phyloP scores from a whole-genome alignment of 2,888 invertebrate genomes.

The Dasysyrphus tricinctus region DNA sequence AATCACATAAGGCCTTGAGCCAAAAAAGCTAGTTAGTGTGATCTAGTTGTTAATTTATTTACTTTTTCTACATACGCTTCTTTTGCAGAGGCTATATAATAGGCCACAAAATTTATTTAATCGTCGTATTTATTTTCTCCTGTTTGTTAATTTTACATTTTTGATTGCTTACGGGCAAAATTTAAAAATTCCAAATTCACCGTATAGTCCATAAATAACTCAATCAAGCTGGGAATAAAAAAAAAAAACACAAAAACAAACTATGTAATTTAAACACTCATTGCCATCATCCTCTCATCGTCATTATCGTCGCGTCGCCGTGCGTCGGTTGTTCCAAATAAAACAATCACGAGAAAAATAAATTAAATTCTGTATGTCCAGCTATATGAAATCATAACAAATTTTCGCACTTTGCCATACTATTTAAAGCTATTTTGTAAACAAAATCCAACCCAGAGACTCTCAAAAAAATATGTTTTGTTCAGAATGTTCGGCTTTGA shows the following conservation, averaged over 20 bases:
- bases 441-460: not conserved
- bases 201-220: not conserved
- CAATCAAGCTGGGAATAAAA: not conserved
- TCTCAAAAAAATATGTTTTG: not conserved
- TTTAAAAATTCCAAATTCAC: not conserved
- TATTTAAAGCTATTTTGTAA: not conserved
- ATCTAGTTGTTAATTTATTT: too few species aligned
- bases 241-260: not conserved
- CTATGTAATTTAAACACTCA: not conserved
- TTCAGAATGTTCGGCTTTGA: not conserved
- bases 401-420: not conserved
- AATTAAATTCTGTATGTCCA: not conserved
- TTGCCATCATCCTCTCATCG: not conserved
- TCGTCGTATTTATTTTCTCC: too few species aligned
- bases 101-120: too few species aligned
- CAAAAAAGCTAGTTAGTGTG: too few species aligned
- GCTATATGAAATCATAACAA: not conserved
- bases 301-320: not conserved
- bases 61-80: too few species aligned
- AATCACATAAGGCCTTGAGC: too few species aligned
- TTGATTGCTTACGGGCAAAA: not conserved
- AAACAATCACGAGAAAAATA: constrained; percentile 7
- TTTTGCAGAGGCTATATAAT: too few species aligned
- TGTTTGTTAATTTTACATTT: not conserved
- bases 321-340: not conserved